phyloP scores from a whole-genome alignment of 2,888 invertebrate species.

The Geotrupes spiniger region DNA sequence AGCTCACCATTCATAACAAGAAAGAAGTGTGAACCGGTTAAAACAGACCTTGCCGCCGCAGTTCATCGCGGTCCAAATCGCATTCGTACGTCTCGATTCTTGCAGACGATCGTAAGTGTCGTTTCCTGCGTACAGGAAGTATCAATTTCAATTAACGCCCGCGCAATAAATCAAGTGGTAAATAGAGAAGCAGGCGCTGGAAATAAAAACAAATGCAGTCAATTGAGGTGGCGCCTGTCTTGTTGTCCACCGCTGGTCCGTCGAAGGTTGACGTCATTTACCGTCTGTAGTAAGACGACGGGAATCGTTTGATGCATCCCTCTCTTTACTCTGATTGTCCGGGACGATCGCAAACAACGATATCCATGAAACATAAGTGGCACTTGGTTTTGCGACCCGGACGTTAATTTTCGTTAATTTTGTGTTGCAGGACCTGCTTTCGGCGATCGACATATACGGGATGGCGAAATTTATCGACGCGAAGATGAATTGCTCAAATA shows the following conservation, averaged over 20 bases:
- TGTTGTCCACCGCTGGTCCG: constrained; percentile 34
- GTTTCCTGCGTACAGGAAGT: constrained; percentile 41
- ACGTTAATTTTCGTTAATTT: too few species aligned
- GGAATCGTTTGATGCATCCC: constrained; percentile 12
- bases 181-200: constrained; percentile 46
- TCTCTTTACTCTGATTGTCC: constrained; percentile 16
- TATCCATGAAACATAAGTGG: too few species aligned
- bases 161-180: constrained; percentile 49
- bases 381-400: too few species aligned
- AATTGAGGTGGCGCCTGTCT: constrained; percentile 50
- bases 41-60: too few species aligned
- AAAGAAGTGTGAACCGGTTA: too few species aligned
- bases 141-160: constrained; percentile 49
- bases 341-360: constrained; percentile 8
- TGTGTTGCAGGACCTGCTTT: too few species aligned
- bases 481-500: too few species aligned
- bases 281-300: constrained; percentile 7
- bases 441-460: too few species aligned
- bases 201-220: constrained; percentile 46
- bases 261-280: constrained; percentile 22
- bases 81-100: too few species aligned
- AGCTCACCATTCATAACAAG: too few species aligned
- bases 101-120: not conserved
- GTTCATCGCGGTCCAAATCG: too few species aligned
- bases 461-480: too few species aligned